Conservation (phyloP, 2,797 vertebrate genomes). For the Caiman crocodilus region DNA sequence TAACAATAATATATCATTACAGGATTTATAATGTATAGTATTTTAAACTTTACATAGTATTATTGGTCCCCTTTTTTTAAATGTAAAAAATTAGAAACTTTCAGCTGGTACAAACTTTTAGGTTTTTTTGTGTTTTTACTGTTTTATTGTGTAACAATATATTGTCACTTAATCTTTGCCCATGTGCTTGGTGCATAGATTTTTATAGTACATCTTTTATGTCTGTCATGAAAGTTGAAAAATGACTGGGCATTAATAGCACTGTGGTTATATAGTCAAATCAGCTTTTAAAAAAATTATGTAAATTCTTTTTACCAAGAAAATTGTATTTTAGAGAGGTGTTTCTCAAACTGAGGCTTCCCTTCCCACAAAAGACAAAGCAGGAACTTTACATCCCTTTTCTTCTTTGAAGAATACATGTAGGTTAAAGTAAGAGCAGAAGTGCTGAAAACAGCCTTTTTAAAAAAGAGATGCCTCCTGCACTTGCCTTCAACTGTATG, state of each 20-base stretch:
- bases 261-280: conserved; percentile 56
- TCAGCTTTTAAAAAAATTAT: conserved; percentile 11
- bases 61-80: conserved; percentile 30
- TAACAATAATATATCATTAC: conserved; percentile 54
- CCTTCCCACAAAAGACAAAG: background rate
- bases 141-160: conserved; percentile 46
- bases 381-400: background rate
- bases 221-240: conserved; percentile 33
- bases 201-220: background rate
- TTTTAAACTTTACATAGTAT: conserved; percentile 63
- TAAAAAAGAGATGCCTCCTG: background rate
- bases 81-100: background rate
- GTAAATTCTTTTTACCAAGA: background rate
- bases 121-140: conserved; percentile 44
- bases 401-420: background rate
- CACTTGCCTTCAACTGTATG: background rate
- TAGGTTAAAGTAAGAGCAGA: background rate
- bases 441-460: conserved; percentile 24
- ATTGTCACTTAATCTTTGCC: conserved; percentile 59
- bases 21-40: background rate
- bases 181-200: background rate
- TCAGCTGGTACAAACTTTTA: conserved; percentile 33
- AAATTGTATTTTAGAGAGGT: background rate
- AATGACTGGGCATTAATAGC: conserved; percentile 43
- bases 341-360: background rate